Evolutionary conservation across 1,140 invertebrate species (phyloP).

Genomic region (Bilobella aurantiaca): DNA sequence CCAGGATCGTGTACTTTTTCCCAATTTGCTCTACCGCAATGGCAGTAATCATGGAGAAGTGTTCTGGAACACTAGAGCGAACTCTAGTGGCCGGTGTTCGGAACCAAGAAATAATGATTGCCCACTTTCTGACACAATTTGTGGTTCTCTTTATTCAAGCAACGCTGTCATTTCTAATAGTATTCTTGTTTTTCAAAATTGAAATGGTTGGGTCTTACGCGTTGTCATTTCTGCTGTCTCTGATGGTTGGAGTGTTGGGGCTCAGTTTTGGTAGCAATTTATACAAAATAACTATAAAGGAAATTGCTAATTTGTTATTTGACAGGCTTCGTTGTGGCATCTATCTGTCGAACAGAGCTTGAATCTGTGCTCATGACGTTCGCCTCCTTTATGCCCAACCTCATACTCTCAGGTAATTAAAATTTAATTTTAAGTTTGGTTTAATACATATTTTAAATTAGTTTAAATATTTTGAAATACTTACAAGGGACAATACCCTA

Average conservation of each 20-base stretch:
- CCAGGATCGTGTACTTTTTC: slow-evolving; percentile 86
- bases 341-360: slow-evolving; percentile 45
- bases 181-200: slow-evolving; percentile 22
- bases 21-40: slow-evolving; percentile 86
- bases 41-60: slow-evolving; percentile 80
- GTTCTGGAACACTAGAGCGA: slow-evolving; percentile 73
- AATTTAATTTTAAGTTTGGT: not conserved
- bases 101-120: slow-evolving; percentile 76
- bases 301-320: slow-evolving; percentile 11
- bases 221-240: slow-evolving; percentile 7
- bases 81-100: slow-evolving; percentile 73
- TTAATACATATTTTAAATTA: too few relatives aligned
- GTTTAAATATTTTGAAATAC: too few relatives aligned
- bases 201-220: slow-evolving; percentile 17
- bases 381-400: slow-evolving; percentile 19
- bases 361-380: slow-evolving; percentile 67
- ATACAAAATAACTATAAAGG: not conserved
- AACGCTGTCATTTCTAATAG: slow-evolving; percentile 58
- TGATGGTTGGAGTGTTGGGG: slow-evolving; percentile 21
- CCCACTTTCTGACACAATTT: slow-evolving; percentile 83
- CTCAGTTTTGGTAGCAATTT: slow-evolving; percentile 19
- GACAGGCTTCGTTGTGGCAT: slow-evolving; percentile 45
- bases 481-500: too few relatives aligned
- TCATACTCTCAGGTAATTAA: slow-evolving; percentile 19
- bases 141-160: slow-evolving; percentile 86